Conservation (phyloP, 2,888 invertebrate genomes). For the Epinotia demarniana region DNA sequence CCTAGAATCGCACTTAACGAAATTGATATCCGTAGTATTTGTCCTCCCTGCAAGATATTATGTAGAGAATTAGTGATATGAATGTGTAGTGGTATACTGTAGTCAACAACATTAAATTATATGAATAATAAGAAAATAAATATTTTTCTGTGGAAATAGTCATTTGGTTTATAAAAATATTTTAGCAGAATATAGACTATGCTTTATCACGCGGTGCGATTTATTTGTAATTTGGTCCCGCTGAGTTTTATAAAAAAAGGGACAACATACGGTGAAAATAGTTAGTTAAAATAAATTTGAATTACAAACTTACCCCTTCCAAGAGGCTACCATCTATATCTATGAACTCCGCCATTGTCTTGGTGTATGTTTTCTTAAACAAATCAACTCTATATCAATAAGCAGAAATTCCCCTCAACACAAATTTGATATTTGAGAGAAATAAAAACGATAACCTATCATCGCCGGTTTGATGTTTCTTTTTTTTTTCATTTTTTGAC, state of each 20-base stretch:
- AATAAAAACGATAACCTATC: neutral
- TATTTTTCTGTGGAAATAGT: no score
- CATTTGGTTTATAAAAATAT: neutral
- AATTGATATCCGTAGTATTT: conserved; percentile 93
- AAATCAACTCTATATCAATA: neutral
- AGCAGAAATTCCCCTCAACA: no score
- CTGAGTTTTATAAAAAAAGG: no score
- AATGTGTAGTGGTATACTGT: neutral
- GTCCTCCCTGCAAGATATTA: conserved; percentile 89
- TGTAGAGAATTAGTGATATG: neutral
- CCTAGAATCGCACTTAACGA: conserved; percentile 90
- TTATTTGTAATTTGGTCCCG: no score
- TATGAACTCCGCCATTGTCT: conserved; percentile 65
- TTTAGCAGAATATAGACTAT: no score
- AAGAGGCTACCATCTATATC: conserved; percentile 92
- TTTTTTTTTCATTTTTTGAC: neutral
- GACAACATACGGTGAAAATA: conserved; percentile 3
- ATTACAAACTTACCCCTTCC: conserved; percentile 87
- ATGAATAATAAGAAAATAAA: no score
- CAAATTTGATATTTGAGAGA: neutral
- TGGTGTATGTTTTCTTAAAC: neutral
- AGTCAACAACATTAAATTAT: no score
- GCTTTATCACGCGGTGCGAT: no score
- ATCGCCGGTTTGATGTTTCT: neutral
- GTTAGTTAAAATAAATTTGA: conserved; percentile 4